Base-by-base conservation (phyloP, 2,888 invertebrate species). In the Aleiodes leptofemur region DNA sequence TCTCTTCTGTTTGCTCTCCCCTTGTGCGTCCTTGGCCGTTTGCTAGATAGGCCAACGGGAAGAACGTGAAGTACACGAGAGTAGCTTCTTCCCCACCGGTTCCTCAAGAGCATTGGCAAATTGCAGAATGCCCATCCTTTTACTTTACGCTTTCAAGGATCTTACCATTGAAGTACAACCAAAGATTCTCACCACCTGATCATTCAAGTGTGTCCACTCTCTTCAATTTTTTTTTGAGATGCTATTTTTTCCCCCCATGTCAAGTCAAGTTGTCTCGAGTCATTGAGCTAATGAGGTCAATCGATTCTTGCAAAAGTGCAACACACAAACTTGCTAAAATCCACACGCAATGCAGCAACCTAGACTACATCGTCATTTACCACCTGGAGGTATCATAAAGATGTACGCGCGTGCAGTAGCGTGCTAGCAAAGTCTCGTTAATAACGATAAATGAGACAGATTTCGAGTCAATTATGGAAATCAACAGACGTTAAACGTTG, bases 1-100 rank as follows among this genome's bases (percentile, higher is more conserved):
- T 85, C 83, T 83, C 80, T 81, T 83, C 82, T 85, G 83, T 85
- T 85, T 85, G 81, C 82, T 82, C 80, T 81, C 75, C 79, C 77
- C 79, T 79, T 80, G 77, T 83, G 81, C 79, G 78, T 81, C 78
- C 77, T 79, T 78, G 74, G 77, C 72, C 72, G 73, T 74, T 23
- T 78, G 72, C 73, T 78, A 81, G 78, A 81, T 80, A 80, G 82
- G 75, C 77, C 74, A 34, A 76, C 73, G 68, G 68, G 29, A 68
- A 51, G 13, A 64, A 64, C 43, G 73, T 48, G 55, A 59, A 64
- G 76, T 73, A 77, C 70, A 76, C 70, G 73, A 77, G 73, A 77
- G 66, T 43, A 71, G 57, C 50, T 51, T 76, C 66, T 34, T 72
- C 55, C 43, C 48, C 59, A 23, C 56, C 69, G 74, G 55, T 75